Evolutionary conservation across 2,113 vertebrate genomes (phyloP), one percentile per base, ranked within the genome.

Genomic region (Hippoglossus stenolepis): DNA sequence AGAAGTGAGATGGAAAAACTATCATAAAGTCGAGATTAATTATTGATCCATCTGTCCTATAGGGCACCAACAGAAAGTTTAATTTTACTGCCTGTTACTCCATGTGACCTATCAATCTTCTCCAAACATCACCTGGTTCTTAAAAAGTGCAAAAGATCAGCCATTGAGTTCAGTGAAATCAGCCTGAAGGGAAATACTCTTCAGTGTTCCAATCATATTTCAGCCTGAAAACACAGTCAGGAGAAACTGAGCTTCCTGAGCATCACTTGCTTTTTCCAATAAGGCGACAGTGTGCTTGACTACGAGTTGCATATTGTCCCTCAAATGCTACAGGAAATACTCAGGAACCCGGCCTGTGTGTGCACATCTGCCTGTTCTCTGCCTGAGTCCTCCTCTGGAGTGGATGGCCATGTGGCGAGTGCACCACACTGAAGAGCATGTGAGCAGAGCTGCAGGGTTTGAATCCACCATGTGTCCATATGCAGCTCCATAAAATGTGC

Each of bases 141-240:
- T 58, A 75, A 28, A 77, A 82, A 62, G 53, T 45, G 45, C 64
- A 60, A 62, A 65, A 61, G 15, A 75, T 73, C 64, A 64, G 51
- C 71, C 79, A 17, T 61, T 62, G 23, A 57, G 20, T 26, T 65
- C 1, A 24, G 57, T 56, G 47, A 66, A 68, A 78, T 75, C 57
- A 59, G 70, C 74, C 71, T 83, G 73, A 77, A 67, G 69, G n/a
- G 54, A 38, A 65, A 70, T 13, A 56, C 80, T 59, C 54, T 18
- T 53, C 17, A 0, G 15, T 54, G 2, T 51, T 76, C 24, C 20
- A 57, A 53, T 53, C 65, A 47, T 43, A 56, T 80, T 77, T 75
- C 14, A 57, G 35, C 35, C 11, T 43, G 12, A 43, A 13, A 43
- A 43, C 3, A 43, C 45, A 49, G 15, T 49, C 17, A 17, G 13